Evolutionary conservation across 2,888 invertebrate species (phyloP), one percentile per base, ranked within the genome.

Genomic region (Drosophila meridionalis): DNA sequence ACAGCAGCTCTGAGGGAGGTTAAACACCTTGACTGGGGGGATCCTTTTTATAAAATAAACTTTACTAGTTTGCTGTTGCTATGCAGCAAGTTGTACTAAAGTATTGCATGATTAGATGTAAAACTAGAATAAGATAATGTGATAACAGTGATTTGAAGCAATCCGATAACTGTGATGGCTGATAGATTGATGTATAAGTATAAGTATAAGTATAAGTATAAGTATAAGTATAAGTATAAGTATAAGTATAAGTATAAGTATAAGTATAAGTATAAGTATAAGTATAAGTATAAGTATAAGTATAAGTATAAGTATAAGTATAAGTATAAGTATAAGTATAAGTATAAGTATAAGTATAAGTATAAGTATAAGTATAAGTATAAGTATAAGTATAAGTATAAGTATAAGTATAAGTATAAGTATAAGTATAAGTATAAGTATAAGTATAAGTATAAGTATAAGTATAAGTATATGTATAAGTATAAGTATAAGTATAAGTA

Each of bases 381-480:
- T 2, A 8, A 7, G 8, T 6, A 34, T 34, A 34, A 34, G 34
- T 20, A 50, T 50, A 47, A 47, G 47, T 47, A 47, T 47, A 47
- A 47, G 47, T 47, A 47, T 47, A 47, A 47, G 47, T 47, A 47
- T 47, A 47, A 47, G 47, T 47, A 47, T 47, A 47, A 12, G 47
- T 45, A 45, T 45, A 45, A 47, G 47, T 47, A 47, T 47, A 28
- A 47, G 47, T 47, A 47, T 47, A 47, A 47, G 28, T 47, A 47
- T 47, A 47, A 47, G 47, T 47, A 47, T 47, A 47, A 47, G 47
- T 47, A 47, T 47, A 47, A 47, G 47, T 47, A 47, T 47, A 47
- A 47, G 47, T 47, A 47, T 47, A 47, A 47, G 28, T 47, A 47
- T 47, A 47, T 12, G 47, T 20, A 20, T 20, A 20, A 20, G 20